phyloP scores from a whole-genome alignment of 2,797 vertebrate species.

The Malurus splendens region DNA sequence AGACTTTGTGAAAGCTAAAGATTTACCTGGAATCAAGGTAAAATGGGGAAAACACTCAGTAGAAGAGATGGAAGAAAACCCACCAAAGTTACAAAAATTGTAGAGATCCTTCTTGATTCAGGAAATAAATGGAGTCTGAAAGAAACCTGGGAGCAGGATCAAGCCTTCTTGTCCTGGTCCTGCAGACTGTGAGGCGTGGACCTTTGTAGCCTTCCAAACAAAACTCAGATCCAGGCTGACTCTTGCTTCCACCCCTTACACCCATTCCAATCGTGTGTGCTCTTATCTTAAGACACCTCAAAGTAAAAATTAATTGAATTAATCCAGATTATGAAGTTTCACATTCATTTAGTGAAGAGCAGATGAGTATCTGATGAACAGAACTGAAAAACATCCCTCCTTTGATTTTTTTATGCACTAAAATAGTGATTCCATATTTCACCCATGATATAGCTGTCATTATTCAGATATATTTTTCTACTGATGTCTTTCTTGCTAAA shows the following conservation, averaged over 20 bases:
- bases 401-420: not conserved
- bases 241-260: not conserved
- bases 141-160: not conserved
- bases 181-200: not conserved
- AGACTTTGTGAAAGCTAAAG: not conserved
- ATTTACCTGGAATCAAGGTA: not conserved
- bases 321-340: not conserved
- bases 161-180: not conserved
- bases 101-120: not conserved
- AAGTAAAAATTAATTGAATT: not conserved
- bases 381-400: not conserved
- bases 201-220: not conserved
- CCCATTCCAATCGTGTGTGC: not conserved
- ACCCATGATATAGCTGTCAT: not conserved
- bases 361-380: not conserved
- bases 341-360: not conserved
- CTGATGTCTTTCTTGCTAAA: not conserved
- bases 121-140: not conserved
- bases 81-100: not conserved
- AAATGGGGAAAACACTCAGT: not conserved
- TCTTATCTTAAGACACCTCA: not conserved
- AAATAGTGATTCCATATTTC: not conserved
- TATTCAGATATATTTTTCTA: not conserved
- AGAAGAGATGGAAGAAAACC: not conserved
- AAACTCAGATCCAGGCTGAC: fast-evolving